Conservation (phyloP, 1,140 invertebrate genomes). For the Forficula auricularia region DNA sequence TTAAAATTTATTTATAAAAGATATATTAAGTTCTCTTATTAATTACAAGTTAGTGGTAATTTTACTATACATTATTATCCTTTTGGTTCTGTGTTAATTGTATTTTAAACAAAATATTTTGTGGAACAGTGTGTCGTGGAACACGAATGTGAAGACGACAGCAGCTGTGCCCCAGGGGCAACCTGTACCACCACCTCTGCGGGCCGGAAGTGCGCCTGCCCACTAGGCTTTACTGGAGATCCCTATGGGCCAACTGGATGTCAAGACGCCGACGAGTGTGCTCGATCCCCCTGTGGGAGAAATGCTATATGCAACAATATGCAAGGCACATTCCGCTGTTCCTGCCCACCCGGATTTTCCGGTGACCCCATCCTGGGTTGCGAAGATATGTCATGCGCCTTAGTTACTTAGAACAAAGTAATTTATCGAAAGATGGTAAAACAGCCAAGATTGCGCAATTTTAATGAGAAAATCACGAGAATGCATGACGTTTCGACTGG, state of each 20-base stretch:
- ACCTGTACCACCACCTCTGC: conserved; percentile 63
- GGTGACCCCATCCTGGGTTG: conserved; percentile 54
- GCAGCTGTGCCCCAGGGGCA: conserved; percentile 59
- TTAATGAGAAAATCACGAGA: too few relatives aligned
- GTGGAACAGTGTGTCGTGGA: conserved; percentile 66
- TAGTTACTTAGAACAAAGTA: neutral
- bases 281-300: conserved; percentile 44
- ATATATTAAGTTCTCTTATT: neutral
- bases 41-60: neutral
- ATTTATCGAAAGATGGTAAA: neutral
- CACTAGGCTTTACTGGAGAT: conserved; percentile 58
- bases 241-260: conserved; percentile 41
- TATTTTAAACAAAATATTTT: neutral
- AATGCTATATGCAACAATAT: conserved; percentile 53
- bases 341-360: conserved; percentile 54
- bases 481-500: too few relatives aligned
- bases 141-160: conserved; percentile 56
- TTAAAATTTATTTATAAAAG: neutral
- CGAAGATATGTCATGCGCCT: conserved; percentile 35
- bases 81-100: conserved; percentile 5
- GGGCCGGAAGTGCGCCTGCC: conserved; percentile 64
- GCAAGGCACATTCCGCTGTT: conserved; percentile 52
- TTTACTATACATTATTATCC: conserved; percentile 1
- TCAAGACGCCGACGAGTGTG: conserved; percentile 49
- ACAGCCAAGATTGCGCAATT: too few relatives aligned